Evolutionary conservation across 2,113 vertebrate species (phyloP), one percentile per base, ranked within the genome.

Genomic region (Pardalotus punctatus): DNA sequence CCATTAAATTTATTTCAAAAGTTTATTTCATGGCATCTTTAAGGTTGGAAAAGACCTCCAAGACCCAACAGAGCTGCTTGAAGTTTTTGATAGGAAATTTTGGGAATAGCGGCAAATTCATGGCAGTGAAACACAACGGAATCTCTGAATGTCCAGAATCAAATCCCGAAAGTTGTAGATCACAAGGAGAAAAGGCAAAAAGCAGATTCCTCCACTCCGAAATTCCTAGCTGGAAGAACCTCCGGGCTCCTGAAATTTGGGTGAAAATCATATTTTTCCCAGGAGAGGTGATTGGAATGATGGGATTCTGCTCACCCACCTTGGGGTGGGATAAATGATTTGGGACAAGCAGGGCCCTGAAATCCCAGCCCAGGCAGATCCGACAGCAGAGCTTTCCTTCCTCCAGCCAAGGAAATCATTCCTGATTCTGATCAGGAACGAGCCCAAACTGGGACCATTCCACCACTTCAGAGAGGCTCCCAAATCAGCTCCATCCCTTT

Each of bases 291-390:
- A 14, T 24, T 21, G 61, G 51, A 13, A 47, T 56, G 5, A 15
- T 2, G 4, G 3, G 23, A 17, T 50, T 31, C 24, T 50, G 64
- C 11, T 94, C 6, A 3, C 18, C 24, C 3, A 1, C 3, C 24
- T 12, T n/a, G 56, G 38, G 38, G 38, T 40, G 38, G 38, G 10
- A 40, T 9, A 40, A n/a, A n/a, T n/a, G n/a, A n/a, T n/a, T 81
- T 19, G 25, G 70, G 43, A 53, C 40, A 50, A 25, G 25, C 43
- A 73, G 65, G 61, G 70, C 25, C 51, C 73, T 31, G 15, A 0
- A 14, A 7, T 18, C 71, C n/a, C 66, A 28, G 8, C 38, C 71
- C 47, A 62, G 35, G 25, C 36, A 57, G n/a, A 70, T 20, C 38
- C 42, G 3, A 5, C 10, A 27, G 42, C 56, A 45, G 48, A 62